Percentiles rank a stretch among this genome's conserved stretches.
These are phyloP conservation scores for Oscarella lobularis DNA, from an alignment of 37 sponge, comb jelly and placozoan species.

Conservation along the genomic window DNA sequence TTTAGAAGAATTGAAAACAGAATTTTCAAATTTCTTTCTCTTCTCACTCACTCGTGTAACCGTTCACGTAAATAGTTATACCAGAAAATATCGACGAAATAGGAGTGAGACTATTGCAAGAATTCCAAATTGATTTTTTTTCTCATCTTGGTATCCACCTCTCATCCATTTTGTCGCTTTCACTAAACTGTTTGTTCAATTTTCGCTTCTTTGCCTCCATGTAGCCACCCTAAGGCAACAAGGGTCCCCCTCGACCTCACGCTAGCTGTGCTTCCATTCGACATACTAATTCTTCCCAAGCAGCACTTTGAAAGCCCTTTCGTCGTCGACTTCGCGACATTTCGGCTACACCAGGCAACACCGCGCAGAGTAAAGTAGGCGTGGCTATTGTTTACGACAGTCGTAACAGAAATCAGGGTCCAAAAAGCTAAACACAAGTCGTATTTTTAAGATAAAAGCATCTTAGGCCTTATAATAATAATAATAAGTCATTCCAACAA, in stretches of 20 bases:
- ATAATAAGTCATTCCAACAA: too few species aligned
- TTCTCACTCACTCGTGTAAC: conserved; percentile 42
- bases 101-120: neutral
- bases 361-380: too few species aligned
- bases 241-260: neutral
- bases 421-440: too few species aligned
- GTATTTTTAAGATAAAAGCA: too few species aligned
- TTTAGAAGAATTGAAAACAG: neutral
- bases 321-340: too few species aligned
- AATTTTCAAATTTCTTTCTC: neutral
- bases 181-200: conserved; percentile 28
- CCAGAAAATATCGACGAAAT: conserved; percentile 46
- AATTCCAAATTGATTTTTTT: too few species aligned
- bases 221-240: conserved; percentile 22
- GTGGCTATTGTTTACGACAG: too few species aligned
- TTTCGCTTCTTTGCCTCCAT: conserved; percentile 40
- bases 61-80: conserved; percentile 65
- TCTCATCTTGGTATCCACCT: too few species aligned
- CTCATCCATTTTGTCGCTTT: neutral
- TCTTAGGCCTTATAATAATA: too few species aligned
- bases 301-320: neutral
- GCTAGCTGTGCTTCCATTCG: neutral
- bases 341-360: too few species aligned
- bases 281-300: neutral
- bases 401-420: too few species aligned